Evolutionary conservation across 2,888 invertebrate genomes (phyloP), one percentile per base, ranked within the genome.

Genomic region (Oscheius myriophilus): DNA sequence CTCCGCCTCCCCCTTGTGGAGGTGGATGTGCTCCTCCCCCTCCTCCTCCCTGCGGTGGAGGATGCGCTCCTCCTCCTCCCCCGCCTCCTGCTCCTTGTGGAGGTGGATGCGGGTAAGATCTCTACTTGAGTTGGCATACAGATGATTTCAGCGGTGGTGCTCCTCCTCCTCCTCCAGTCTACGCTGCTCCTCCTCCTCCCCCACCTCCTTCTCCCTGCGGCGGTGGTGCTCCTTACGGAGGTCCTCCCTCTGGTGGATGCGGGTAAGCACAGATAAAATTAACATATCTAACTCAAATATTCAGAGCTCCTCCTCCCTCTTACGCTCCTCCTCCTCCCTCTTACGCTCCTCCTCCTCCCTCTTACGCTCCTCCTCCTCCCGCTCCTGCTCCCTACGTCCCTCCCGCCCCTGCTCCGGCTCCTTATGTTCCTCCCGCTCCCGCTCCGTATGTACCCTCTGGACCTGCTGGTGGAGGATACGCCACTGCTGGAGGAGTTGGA

Each of bases 11-110:
- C 6, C 61, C 61, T 1, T 61, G 61, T 16, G 58, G 58, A n/a
- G 58, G 58, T 42, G 58, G 58, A 12, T 49, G 61, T 26, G 61
- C 61, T 26, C 61, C 61, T n/a, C 61, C 61, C 4, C 61, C 61
- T 18, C 61, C 61, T 16, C 23, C 61, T 6, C 61, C 61, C 1
- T 61, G 61, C 21, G 61, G 61, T 16, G 61, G 61, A 33, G 55
- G 55, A 4, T 55, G 55, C 16, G 57, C 42, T 12, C 42, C 42
- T n/a, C 42, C 42, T 42, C 43, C 42, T 39, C 33, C 33, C 33
- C 33, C 33, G 3, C 33, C 33, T 33, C 33, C 33, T 33, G 33
- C 33, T 33, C 33, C 33, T 33, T 33, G 33, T 9, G 58, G 58
- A n/a, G 58, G 58, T 42, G 58, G 58, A 9, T 49, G 61, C 33